These are phyloP conservation scores for Tachycineta bicolor DNA, from an alignment of 2,113 vertebrate species.

Conservation along the genomic window DNA sequence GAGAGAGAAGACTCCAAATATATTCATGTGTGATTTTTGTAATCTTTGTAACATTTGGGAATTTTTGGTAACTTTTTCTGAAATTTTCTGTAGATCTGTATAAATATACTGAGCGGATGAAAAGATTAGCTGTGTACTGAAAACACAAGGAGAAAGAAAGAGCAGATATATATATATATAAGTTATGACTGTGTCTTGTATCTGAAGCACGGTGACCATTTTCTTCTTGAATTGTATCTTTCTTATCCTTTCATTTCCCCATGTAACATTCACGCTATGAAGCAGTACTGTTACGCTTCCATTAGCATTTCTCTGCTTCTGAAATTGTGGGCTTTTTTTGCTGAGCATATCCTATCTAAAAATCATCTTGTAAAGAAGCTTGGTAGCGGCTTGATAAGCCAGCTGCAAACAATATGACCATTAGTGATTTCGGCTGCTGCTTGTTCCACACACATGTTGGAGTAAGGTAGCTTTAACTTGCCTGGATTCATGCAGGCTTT, in stretches of 20 bases:
- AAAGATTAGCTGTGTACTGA: not conserved
- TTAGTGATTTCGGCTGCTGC: not conserved
- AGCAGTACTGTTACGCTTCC: not conserved
- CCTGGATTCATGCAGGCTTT: not conserved
- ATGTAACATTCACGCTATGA: fast-evolving
- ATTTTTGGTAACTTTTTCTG: not conserved
- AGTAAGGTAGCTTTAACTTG: not conserved
- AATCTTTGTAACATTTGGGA: not conserved
- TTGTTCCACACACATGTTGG: not conserved
- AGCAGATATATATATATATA: not conserved
- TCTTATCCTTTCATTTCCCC: not conserved
- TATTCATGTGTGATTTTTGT: not conserved
- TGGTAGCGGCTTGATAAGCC: not conserved
- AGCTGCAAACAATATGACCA: not conserved
- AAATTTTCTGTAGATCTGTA: not conserved
- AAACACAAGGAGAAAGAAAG: not conserved
- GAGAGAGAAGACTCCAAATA: not conserved
- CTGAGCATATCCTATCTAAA: not conserved
- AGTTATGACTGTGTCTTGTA: not conserved
- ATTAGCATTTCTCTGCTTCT: not conserved
- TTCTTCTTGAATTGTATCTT: not conserved
- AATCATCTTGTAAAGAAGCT: not conserved
- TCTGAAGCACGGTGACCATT: not conserved
- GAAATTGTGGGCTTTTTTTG: not conserved
- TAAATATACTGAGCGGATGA: not conserved